Evolutionary conservation across 2,888 invertebrate species (phyloP), one percentile per base, ranked within the genome.

Genomic region (Exocentrus adspersus): DNA sequence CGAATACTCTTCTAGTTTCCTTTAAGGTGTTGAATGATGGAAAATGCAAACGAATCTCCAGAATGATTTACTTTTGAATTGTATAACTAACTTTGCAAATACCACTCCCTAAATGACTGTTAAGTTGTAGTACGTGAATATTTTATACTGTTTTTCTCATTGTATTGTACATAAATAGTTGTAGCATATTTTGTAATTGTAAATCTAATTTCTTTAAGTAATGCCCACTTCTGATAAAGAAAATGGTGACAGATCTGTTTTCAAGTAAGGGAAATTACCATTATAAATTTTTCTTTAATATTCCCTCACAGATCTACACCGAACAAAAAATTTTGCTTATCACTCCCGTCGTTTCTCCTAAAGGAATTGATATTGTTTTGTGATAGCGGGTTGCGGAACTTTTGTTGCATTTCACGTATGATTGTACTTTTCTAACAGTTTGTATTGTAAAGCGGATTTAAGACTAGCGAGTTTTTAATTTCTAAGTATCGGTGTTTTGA

Each of bases 331-430:
- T n/a, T 14, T 20, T 51, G 30, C 12, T 1, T 48, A 9, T 19
- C 19, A 20, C 24, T 16, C 30, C 30, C 10, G n/a, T n/a, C n/a
- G n/a, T n/a, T 37, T 51, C 37, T 19, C 20, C 17, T 51, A 16
- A 54, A 54, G 42, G 41, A 28, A 54, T 54, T 42, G 42, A 54
- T 24, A 54, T 45, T 46, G 14, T 57, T 57, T 57, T 57, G 57
- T 57, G 45, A 57, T 57, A 57, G 45, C 24, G 19, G 20, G 17
- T 46, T 57, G 9, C 17, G 19, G 32, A 45, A 30, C 30, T 17
- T 51, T 46, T 50, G 17, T 57, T 50, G 20, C 32, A 17, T 2
- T 57, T 46, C 45, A 28, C 24, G 42, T 56, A 19, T n/a, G n/a
- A n/a, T n/a, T n/a, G n/a, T n/a, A n/a, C 9, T 56, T 56, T 45